Base-by-base conservation (phyloP, 2,888 invertebrate genomes). In the Eretmocerus hayati region DNA sequence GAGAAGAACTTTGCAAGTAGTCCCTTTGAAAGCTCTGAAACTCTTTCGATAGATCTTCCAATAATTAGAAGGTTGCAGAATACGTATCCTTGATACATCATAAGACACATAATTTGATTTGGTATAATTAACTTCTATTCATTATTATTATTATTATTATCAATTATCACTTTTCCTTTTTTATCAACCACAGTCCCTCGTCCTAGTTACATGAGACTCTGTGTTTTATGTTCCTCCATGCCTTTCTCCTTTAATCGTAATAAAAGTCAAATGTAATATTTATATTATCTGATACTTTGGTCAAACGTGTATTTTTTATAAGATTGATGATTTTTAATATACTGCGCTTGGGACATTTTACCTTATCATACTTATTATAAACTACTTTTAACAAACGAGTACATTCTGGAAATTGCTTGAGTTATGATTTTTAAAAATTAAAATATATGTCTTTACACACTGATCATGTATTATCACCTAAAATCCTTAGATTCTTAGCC, bases 291-390 rank as follows among this genome's bases (percentile, higher is more conserved):
- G 48, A 52, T 48, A 48, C 47, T 48, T 46, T 41, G 43, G 42
- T 50, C 42, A 40, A 47, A 52, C 36, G 23, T 47, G 47, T 53
- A 50, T 50, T 47, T 50, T 50, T 47, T 42, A 47, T 42, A 47
- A 39, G 22, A 32, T 16, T 40, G 41, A 47, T 53, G 46, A 48
- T 53, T 53, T 53, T 50, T 53, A 53, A 53, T 50, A 53, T 53
- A 50, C 50, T 44, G 47, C 50, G 53, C 53, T 53, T 47, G 47
- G 45, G 45, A 50, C 47, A 48, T 53, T 53, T 50, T 53, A 50
- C 44, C 44, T 49, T 38, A 45, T 18, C 49, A 42, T 43, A 52
- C 35, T 43, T 36, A 46, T 39, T 52, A 52, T 53, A 50, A 41
- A 40, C 39, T 36, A 53, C 32, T 53, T 42, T 47, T 50, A 44